Conservation (phyloP, 1,140 invertebrate genomes). For the Drosophila nasuta region DNA sequence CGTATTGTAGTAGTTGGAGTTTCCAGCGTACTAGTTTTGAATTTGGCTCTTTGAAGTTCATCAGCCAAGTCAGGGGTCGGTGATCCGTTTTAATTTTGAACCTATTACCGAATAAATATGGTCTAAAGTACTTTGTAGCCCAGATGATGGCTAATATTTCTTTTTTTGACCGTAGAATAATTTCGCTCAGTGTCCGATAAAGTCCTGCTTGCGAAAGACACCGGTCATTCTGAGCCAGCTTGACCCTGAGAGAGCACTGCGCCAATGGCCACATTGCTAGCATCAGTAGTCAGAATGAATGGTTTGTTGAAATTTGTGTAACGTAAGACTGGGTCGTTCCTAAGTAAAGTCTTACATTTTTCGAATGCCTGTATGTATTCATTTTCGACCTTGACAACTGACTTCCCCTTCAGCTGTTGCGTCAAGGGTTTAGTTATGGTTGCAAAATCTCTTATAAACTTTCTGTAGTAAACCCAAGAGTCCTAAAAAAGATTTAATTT, state of each 20-base stretch:
- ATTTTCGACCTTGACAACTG: constrained; percentile 5
- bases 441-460: constrained; percentile 64
- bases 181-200: not conserved
- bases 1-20: not conserved
- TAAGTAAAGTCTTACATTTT: constrained; percentile 28
- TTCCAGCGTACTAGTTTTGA: not conserved
- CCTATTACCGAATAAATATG: not conserved
- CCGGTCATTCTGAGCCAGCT: constrained; percentile 38
- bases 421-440: constrained; percentile 52
- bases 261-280: constrained; percentile 43
- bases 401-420: no score
- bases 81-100: not conserved
- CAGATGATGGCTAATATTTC: not conserved
- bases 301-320: constrained; percentile 57
- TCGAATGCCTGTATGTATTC: constrained; percentile 35
- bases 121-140: not conserved
- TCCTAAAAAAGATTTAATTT: constrained; percentile 66
- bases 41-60: constrained; percentile 1
- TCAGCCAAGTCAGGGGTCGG: not conserved
- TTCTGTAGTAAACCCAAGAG: constrained; percentile 52
- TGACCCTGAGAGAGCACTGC: constrained; percentile 45
- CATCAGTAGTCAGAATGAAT: constrained; percentile 43
- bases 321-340: constrained; percentile 40
- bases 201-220: constrained; percentile 45
- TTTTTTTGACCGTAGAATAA: not conserved